phyloP scores from a whole-genome alignment of 2,888 invertebrate genomes.

The Nomada lathburiana region DNA sequence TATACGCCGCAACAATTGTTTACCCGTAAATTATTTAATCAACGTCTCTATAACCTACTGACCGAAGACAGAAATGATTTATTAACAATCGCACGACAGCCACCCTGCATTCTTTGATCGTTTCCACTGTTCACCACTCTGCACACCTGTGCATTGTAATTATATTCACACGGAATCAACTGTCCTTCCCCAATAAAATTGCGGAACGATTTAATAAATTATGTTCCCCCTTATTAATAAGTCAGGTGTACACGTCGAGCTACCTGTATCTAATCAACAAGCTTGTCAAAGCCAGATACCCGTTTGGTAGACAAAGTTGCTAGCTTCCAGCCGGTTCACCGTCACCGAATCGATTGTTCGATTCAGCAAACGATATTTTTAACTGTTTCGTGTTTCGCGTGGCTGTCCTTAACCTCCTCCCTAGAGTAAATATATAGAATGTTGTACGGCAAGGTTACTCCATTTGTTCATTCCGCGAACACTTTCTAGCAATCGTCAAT shows the following conservation, averaged over 20 bases:
- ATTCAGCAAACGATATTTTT: conserved; percentile 51
- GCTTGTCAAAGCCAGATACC: neutral
- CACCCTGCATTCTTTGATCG: too few species aligned
- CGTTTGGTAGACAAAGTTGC: neutral
- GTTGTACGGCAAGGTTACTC: conserved; percentile 25
- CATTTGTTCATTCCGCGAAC: conserved; percentile 20
- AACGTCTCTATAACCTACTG: too few species aligned
- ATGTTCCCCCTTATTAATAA: neutral
- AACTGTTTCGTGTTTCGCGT: conserved; percentile 52
- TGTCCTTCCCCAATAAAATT: neutral
- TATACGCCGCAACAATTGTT: too few species aligned
- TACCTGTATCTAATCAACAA: neutral
- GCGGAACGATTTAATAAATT: neutral
- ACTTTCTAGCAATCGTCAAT: conserved; percentile 36
- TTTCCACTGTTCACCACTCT: neutral
- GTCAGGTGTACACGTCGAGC: neutral
- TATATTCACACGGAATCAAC: neutral
- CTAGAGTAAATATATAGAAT: neutral
- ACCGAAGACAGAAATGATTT: too few species aligned
- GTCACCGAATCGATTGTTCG: conserved; percentile 42
- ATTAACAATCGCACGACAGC: too few species aligned
- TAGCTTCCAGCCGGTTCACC: conserved; percentile 1
- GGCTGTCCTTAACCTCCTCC: conserved; percentile 61
- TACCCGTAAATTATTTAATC: too few species aligned
- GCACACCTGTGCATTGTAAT: neutral